Evolutionary conservation across 2,797 vertebrate genomes (phyloP).

Genomic region (Pangasius krempfi): DNA sequence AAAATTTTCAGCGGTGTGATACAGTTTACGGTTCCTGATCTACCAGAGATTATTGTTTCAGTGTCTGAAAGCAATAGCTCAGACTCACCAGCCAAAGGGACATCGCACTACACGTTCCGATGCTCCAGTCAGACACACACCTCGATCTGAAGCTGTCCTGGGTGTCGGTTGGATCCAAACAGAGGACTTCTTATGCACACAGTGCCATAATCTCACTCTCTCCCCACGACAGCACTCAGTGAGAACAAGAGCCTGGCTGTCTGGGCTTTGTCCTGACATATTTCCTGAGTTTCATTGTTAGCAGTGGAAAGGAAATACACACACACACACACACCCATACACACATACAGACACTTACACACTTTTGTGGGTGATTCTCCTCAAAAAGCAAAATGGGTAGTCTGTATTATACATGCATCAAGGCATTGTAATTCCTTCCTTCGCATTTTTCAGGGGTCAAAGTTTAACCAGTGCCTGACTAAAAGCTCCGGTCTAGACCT

Average conservation of each 20-base stretch:
- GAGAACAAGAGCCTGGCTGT: conserved; percentile 65
- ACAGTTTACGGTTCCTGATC: conserved; percentile 11
- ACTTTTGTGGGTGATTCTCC: conserved; percentile 60
- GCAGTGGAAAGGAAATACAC: conserved; percentile 69
- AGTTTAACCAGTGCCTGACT: conserved; percentile 47
- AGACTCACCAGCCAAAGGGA: conserved; percentile 79
- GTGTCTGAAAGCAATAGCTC: not conserved
- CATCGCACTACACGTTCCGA: conserved; percentile 63
- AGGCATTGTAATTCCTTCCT: conserved; percentile 62
- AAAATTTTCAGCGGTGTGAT: not conserved
- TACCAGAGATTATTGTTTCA: not conserved
- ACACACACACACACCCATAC: conserved; percentile 39
- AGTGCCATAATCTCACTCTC: conserved; percentile 53
- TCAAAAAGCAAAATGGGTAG: conserved; percentile 58
- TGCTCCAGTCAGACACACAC: conserved; percentile 54
- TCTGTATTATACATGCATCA: conserved; percentile 62
- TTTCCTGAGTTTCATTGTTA: conserved; percentile 81
- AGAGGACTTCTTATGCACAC: conserved; percentile 49
- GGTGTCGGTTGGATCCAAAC: conserved; percentile 57
- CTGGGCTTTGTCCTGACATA: conserved; percentile 78
- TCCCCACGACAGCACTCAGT: conserved; percentile 58
- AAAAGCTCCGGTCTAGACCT: conserved; percentile 37
- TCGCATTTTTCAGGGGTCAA: conserved; percentile 60
- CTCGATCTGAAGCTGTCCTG: conserved; percentile 52
- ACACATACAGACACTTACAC: conserved; percentile 34